A percentile compares a stretch with the other conserved stretches of the same genome.
Evolutionary conservation across 2,888 invertebrate genomes (phyloP).

Genomic region (Oligia latruncula): DNA sequence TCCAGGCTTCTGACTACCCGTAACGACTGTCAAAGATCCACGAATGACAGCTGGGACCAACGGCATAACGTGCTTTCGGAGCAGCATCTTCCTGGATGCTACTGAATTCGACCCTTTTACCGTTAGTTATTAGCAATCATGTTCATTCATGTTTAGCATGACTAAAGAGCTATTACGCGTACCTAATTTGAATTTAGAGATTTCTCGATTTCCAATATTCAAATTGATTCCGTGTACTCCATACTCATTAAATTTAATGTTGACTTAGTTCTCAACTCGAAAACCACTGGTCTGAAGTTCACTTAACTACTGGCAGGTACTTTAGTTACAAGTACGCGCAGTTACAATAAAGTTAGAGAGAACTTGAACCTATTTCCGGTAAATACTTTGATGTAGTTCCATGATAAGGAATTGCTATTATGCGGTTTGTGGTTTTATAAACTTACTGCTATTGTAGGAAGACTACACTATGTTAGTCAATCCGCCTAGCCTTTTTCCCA

Average conservation of each 20-base stretch:
- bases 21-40: too few species aligned
- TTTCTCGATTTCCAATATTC: neutral
- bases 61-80: too few species aligned
- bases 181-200: neutral
- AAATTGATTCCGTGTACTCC: slow-evolving; percentile 19
- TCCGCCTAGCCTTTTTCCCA: neutral
- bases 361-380: slow-evolving; percentile 27
- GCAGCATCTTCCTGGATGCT: neutral
- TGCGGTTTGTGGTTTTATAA: neutral
- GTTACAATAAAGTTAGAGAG: slow-evolving; percentile 31
- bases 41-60: too few species aligned
- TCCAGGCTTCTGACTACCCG: too few species aligned
- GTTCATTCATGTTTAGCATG: neutral
- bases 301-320: slow-evolving; percentile 13
- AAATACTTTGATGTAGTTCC: slow-evolving; percentile 19
- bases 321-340: slow-evolving; percentile 17
- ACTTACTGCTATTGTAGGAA: neutral
- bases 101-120: neutral
- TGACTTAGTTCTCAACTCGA: slow-evolving; percentile 39
- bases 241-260: slow-evolving; percentile 39
- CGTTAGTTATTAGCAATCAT: neutral
- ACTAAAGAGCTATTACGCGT: neutral
- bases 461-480: neutral
- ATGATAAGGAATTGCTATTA: slow-evolving; percentile 12
- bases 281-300: slow-evolving; percentile 26